Conservation (phyloP, 1,140 invertebrate species). For the Drosophila ohnishii region DNA sequence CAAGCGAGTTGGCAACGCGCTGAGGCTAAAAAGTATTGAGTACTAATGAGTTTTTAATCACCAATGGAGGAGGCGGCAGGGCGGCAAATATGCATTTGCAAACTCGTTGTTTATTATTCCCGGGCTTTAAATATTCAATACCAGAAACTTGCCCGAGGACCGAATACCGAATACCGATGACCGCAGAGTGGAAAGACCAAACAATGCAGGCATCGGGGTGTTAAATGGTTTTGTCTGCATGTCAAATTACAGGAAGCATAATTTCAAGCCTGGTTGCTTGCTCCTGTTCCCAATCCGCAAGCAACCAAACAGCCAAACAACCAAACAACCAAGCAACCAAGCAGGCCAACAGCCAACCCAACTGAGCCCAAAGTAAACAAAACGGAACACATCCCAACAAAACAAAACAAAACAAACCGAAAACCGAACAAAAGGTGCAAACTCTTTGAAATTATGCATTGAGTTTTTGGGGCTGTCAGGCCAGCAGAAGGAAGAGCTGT, state of each 20-base stretch:
- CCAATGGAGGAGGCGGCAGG: constrained; percentile 16
- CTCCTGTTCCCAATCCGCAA: constrained; percentile 44
- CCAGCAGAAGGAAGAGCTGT: neutral
- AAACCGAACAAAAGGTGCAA: constrained; percentile 64
- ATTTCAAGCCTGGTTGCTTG: constrained; percentile 75
- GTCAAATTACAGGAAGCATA: constrained; percentile 81
- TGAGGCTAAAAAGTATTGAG: constrained; percentile 32
- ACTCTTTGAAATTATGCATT: constrained; percentile 64
- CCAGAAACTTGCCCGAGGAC: constrained; percentile 1
- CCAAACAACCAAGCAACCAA: neutral
- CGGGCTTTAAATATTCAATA: constrained; percentile 36
- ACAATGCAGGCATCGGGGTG: constrained; percentile 77
- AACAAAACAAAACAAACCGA: constrained; percentile 27
- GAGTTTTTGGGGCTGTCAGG: constrained; percentile 21
- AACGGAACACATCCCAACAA: constrained; percentile 29
- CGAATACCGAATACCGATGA: constrained; percentile 5
- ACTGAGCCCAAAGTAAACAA: constrained; percentile 41
- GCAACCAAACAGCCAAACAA: constrained; percentile 15
- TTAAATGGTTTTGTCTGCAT: constrained; percentile 81
- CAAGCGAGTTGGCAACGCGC: constrained; percentile 7
- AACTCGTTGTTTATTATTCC: constrained; percentile 41
- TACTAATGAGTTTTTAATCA: constrained; percentile 78
- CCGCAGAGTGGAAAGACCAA: constrained; percentile 40
- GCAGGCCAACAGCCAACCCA: constrained; percentile 20
- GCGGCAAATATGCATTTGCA: constrained; percentile 11